Evolutionary conservation across 2,113 vertebrate genomes (phyloP).

Genomic region (Lepidothrix coronata): DNA sequence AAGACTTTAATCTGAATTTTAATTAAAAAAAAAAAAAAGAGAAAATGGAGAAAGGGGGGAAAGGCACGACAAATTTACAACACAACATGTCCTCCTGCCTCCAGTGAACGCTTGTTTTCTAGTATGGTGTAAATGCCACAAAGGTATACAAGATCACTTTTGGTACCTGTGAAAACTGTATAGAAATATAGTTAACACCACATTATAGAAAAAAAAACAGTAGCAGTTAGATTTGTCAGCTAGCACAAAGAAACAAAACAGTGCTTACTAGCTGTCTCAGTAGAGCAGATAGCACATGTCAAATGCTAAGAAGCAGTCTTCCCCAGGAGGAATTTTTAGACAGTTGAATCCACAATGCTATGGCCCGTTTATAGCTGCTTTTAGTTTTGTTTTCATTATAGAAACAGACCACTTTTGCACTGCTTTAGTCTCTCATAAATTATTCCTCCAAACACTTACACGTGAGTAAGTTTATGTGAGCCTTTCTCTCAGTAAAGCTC

Average conservation of each 20-base stretch:
- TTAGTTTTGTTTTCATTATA: not conserved
- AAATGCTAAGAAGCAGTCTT: not conserved
- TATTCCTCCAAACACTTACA: not conserved
- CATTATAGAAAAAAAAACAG: not conserved
- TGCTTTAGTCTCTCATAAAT: not conserved
- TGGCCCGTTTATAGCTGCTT: not conserved
- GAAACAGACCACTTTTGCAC: not conserved
- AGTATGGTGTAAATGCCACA: not conserved
- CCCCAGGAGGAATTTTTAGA: not conserved
- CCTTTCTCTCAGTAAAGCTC: not conserved
- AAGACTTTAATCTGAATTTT: constrained; percentile 20
- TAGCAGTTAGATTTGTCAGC: not conserved
- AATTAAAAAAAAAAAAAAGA: not conserved
- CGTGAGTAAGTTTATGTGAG: not conserved
- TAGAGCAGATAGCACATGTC: not conserved
- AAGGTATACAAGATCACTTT: not conserved
- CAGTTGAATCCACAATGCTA: not conserved
- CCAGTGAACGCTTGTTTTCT: not conserved
- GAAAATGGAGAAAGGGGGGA: not conserved
- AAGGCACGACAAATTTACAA: not conserved
- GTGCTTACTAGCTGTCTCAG: not conserved
- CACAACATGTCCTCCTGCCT: not conserved
- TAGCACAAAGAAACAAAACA: not conserved
- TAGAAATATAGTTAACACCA: not conserved
- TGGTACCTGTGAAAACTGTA: not conserved